These are phyloP conservation scores for Ptychobarbus kaznakovi DNA, from an alignment of 2,797 vertebrate genomes.

Conservation along the genomic window DNA sequence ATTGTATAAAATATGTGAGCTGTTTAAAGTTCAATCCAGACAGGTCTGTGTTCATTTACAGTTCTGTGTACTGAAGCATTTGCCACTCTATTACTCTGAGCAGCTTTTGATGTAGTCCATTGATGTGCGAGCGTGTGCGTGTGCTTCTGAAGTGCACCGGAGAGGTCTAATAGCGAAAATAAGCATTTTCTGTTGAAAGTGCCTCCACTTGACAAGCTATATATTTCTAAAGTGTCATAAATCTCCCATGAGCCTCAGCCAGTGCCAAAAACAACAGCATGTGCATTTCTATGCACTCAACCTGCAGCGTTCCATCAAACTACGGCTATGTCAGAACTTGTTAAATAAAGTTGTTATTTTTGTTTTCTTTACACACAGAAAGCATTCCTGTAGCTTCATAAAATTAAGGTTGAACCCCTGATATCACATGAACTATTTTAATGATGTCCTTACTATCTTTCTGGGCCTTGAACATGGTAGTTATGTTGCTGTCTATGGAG, in stretches of 20 bases:
- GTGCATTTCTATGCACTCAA: constrained; percentile 14
- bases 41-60: constrained; percentile 36
- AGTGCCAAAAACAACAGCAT: constrained; percentile 26
- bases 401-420: too few relatives aligned
- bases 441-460: too few relatives aligned
- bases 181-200: constrained; percentile 63
- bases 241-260: constrained; percentile 54
- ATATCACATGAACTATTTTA: too few relatives aligned
- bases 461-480: too few relatives aligned
- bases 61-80: constrained; percentile 35
- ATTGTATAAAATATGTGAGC: not conserved
- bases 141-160: constrained; percentile 40
- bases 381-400: too few relatives aligned
- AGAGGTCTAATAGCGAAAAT: constrained; percentile 58
- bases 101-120: constrained; percentile 48
- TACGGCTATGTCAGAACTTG: too few relatives aligned
- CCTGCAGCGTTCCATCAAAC: constrained; percentile 1
- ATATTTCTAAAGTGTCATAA: constrained; percentile 63
- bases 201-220: constrained; percentile 59
- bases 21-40: constrained; percentile 30
- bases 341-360: too few relatives aligned
- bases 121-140: constrained; percentile 25
- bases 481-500: too few relatives aligned
- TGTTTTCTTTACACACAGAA: too few relatives aligned
- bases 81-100: constrained; percentile 42